Evolutionary conservation across 2,797 vertebrate species (phyloP).

Genomic region (Syndactyla subalaris): DNA sequence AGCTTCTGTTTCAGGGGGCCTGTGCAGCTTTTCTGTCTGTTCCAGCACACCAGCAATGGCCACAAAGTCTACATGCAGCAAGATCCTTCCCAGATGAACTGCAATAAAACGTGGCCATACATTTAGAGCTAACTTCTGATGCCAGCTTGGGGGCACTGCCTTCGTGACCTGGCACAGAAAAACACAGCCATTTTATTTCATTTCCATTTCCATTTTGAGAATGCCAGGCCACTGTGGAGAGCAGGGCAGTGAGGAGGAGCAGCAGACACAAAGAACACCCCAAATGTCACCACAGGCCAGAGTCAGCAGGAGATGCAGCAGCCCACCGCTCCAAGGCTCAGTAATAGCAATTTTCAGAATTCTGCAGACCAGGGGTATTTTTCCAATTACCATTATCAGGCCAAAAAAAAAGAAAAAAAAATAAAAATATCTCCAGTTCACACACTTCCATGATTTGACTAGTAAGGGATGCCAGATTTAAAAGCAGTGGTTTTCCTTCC

Average conservation of each 20-base stretch:
- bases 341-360: neutral
- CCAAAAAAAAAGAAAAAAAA: neutral
- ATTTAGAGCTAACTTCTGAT: neutral
- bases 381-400: neutral
- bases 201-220: neutral
- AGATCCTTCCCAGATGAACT: neutral
- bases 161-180: neutral
- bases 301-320: neutral
- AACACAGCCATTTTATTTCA: neutral
- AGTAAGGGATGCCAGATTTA: neutral
- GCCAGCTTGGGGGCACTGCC: neutral
- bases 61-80: neutral
- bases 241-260: fast-evolving
- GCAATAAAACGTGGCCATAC: fast-evolving
- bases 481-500: neutral
- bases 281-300: neutral
- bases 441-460: neutral
- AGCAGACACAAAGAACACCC: neutral
- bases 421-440: neutral
- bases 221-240: neutral
- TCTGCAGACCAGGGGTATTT: neutral
- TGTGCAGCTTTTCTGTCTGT: neutral
- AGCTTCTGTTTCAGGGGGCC: neutral
- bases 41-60: constrained; percentile 44
- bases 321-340: neutral